Percentiles rank a stretch among this genome's conserved stretches.
Evolutionary conservation across 2,888 invertebrate species (phyloP).

Genomic region (Phasia obesa): DNA sequence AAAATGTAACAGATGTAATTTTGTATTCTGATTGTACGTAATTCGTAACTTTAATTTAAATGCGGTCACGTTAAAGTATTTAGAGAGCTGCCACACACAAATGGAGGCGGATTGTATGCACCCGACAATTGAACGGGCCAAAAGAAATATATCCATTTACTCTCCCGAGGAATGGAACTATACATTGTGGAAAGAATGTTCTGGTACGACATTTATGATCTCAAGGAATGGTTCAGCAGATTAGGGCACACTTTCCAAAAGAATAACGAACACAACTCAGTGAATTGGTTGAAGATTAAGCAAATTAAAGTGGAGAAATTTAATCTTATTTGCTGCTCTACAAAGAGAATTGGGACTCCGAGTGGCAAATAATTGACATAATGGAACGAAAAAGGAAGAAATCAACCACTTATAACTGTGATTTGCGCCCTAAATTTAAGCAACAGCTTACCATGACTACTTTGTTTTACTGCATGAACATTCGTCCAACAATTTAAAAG

Average conservation of each 20-base stretch:
- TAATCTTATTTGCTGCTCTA: constrained; percentile 19
- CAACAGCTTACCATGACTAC: constrained; percentile 24
- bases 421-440: constrained; percentile 6
- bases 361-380: constrained; percentile 1
- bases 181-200: constrained; percentile 34
- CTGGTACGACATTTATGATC: constrained; percentile 44
- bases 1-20: too few relatives aligned
- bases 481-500: constrained; percentile 23
- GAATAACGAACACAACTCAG: constrained; percentile 26
- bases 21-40: too few relatives aligned
- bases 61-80: constrained; percentile 10
- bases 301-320: background rate
- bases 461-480: constrained; percentile 39
- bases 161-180: constrained; percentile 8
- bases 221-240: constrained; percentile 37
- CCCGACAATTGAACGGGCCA: constrained; percentile 13
- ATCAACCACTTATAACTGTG: constrained; percentile 9
- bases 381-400: too few relatives aligned
- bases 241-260: constrained; percentile 35
- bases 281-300: constrained; percentile 19
- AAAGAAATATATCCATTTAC: constrained; percentile 12
- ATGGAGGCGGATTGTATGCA: constrained; percentile 12
- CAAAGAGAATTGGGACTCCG: constrained; percentile 21
- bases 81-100: constrained; percentile 11
- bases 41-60: too few relatives aligned